phyloP scores from a whole-genome alignment of 1,140 invertebrate genomes.

The Saccostrea glomerata region DNA sequence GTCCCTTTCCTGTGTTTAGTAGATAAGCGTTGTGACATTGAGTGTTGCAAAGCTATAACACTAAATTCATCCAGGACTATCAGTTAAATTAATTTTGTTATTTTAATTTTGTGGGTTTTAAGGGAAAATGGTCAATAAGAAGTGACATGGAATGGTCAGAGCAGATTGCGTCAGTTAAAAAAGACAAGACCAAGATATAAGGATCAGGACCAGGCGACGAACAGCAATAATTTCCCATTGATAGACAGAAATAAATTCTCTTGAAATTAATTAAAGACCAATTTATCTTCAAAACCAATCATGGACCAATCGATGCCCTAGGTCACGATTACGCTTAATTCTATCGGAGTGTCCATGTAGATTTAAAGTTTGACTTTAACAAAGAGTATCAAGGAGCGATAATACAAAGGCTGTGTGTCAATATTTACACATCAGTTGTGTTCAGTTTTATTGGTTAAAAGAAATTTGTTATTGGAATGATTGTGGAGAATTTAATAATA shows the following conservation, averaged over 20 bases:
- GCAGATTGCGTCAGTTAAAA: too few species aligned
- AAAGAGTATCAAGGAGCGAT: constrained; percentile 28
- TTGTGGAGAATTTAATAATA: constrained; percentile 26
- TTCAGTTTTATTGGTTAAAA: constrained; percentile 21
- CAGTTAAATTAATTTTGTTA: too few species aligned
- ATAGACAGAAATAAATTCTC: constrained; percentile 1
- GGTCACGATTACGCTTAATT: constrained; percentile 24
- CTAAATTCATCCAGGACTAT: too few species aligned
- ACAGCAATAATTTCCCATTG: neutral
- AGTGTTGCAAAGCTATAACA: too few species aligned
- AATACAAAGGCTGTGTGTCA: constrained; percentile 24
- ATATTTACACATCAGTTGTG: constrained; percentile 26
- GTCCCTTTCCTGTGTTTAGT: too few species aligned
- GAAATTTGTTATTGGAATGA: constrained; percentile 16
- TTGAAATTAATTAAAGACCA: constrained; percentile 14
- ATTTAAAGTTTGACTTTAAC: constrained; percentile 32
- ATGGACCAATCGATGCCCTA: constrained; percentile 20
- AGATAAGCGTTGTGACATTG: too few species aligned
- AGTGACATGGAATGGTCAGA: too few species aligned
- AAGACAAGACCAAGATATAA: neutral
- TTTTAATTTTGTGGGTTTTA: too few species aligned
- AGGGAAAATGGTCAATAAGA: too few species aligned
- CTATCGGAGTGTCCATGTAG: constrained; percentile 7
- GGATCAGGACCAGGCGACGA: neutral
- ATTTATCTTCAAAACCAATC: constrained; percentile 19